A percentile compares a stretch with the other conserved stretches of the same genome.
phyloP scores from a whole-genome alignment of 2,797 vertebrate genomes.

The Spinus pinus region DNA sequence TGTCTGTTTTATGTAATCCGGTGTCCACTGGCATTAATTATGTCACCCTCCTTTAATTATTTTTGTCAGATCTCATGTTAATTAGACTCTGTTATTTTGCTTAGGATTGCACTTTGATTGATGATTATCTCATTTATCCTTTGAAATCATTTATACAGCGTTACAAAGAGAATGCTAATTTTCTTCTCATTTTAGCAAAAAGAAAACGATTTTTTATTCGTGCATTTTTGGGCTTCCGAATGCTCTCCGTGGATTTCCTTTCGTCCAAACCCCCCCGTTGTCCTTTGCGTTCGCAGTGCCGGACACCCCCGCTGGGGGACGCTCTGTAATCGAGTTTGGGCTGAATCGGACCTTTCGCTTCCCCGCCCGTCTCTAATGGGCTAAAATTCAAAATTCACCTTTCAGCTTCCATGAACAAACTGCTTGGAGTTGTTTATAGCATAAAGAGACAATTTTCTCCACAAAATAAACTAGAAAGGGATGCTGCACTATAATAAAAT shows the following conservation, averaged over 20 bases:
- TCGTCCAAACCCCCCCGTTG: neutral
- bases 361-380: neutral
- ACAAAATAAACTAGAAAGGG: slow-evolving; percentile 47
- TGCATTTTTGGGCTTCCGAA: neutral
- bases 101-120: neutral
- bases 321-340: slow-evolving; percentile 57
- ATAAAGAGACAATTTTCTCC: neutral
- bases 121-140: neutral
- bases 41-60: neutral
- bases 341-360: neutral
- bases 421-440: slow-evolving; percentile 28
- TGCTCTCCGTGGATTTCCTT: neutral
- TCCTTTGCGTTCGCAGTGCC: neutral
- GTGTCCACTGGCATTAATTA: neutral
- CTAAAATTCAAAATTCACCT: neutral
- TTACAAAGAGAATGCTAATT: neutral
- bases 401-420: neutral
- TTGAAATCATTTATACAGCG: neutral
- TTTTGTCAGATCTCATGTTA: neutral
- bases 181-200: neutral
- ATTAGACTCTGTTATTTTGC: neutral
- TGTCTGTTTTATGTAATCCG: neutral
- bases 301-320: slow-evolving; percentile 38
- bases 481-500: neutral
- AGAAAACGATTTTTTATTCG: neutral